A percentile compares a stretch with the other conserved stretches of the same genome.
Conservation (phyloP, 2,113 vertebrate genomes). For the Scatophagus argus region DNA sequence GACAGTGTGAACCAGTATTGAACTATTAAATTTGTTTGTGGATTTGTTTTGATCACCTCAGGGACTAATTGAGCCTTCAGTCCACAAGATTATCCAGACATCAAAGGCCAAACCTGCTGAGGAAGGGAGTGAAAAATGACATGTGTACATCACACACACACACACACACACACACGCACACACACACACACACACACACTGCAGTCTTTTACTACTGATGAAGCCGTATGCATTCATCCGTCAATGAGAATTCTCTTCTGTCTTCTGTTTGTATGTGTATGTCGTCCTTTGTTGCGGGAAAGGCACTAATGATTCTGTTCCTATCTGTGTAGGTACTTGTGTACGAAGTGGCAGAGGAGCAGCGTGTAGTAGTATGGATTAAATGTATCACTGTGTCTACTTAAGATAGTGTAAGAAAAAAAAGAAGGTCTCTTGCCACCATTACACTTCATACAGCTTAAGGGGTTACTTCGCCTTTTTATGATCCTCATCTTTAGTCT, state of each 20-base stretch:
- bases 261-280: conserved; percentile 27
- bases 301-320: conserved; percentile 51
- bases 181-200: neutral
- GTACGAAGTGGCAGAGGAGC: conserved; percentile 44
- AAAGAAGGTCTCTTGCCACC: conserved; percentile 55
- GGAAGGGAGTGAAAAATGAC: conserved; percentile 30
- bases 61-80: conserved; percentile 17
- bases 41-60: neutral
- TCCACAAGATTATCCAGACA: conserved; percentile 11
- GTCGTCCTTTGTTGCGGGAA: conserved; percentile 19
- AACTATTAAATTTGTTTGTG: conserved; percentile 10
- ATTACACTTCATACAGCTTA: conserved; percentile 36
- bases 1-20: neutral
- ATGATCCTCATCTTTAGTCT: conserved; percentile 28
- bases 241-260: conserved; percentile 33
- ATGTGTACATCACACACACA: neutral
- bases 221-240: conserved; percentile 38
- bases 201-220: conserved; percentile 8
- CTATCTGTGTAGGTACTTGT: conserved; percentile 65
- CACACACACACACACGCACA: neutral
- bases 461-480: conserved; percentile 11
- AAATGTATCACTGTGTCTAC: conserved; percentile 60
- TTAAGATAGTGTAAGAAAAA: conserved; percentile 61
- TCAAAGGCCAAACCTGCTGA: conserved; percentile 20
- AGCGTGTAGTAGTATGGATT: conserved; percentile 60